These are phyloP conservation scores for Bombylius major DNA, from an alignment of 2,888 invertebrate species.

Conservation along the genomic window DNA sequence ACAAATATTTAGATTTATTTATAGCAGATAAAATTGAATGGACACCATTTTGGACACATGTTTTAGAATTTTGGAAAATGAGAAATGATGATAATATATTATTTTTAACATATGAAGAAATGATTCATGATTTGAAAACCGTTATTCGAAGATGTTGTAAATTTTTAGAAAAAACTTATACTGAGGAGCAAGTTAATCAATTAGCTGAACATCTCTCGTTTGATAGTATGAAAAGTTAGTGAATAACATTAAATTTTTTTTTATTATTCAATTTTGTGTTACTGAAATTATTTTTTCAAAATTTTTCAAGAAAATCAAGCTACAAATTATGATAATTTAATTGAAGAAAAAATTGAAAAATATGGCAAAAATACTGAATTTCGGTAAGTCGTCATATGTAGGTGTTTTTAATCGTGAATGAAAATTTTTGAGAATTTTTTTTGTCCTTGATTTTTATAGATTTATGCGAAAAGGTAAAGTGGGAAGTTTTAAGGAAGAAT, in stretches of 20 bases:
- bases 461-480: conserved; percentile 20
- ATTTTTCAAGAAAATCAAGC: too few relatives aligned
- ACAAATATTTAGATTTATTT: conserved; percentile 14
- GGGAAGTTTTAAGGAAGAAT: conserved; percentile 19
- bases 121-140: conserved; percentile 24
- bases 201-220: conserved; percentile 25
- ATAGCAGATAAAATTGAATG: conserved; percentile 26
- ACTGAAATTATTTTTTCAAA: too few relatives aligned
- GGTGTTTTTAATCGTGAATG: too few relatives aligned
- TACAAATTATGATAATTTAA: too few relatives aligned
- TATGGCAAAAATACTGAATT: too few relatives aligned
- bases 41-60: conserved; percentile 30
- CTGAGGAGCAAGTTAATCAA: conserved; percentile 17
- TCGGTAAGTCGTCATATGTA: too few relatives aligned
- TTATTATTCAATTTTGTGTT: too few relatives aligned
- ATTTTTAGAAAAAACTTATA: conserved; percentile 21
- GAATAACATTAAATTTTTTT: background rate
- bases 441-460: conserved; percentile 14
- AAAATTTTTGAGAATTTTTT: too few relatives aligned
- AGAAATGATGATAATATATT: conserved; percentile 26
- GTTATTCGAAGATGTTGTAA: conserved; percentile 24
- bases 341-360: too few relatives aligned
- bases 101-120: conserved; percentile 30
- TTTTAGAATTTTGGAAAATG: conserved; percentile 30
- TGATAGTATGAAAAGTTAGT: conserved; percentile 24